phyloP scores from a whole-genome alignment of 2,797 vertebrate species.

The Pachyuromys duprasi region DNA sequence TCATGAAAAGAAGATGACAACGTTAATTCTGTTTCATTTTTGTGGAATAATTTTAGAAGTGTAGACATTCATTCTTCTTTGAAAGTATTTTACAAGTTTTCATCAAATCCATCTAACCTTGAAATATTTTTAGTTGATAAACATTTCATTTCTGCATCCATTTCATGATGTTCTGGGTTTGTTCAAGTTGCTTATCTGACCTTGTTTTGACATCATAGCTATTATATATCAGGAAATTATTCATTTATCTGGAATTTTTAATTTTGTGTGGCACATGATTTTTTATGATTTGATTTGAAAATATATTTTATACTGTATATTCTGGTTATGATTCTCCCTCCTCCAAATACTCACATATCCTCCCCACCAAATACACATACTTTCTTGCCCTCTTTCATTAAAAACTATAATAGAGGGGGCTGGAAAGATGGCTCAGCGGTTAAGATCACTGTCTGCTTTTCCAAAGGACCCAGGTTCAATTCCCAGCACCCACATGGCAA shows the following conservation, averaged over 20 bases:
- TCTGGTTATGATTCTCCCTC: not conserved
- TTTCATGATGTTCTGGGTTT: not conserved
- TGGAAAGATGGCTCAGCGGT: no score
- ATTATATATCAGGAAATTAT: not conserved
- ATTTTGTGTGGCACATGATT: not conserved
- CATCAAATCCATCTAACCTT: not conserved
- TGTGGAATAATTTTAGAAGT: not conserved
- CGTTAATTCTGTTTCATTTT: not conserved
- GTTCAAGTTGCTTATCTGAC: not conserved
- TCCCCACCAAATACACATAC: not conserved
- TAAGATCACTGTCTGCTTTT: no score
- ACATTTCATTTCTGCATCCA: not conserved
- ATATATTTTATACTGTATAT: not conserved
- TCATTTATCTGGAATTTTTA: not conserved
- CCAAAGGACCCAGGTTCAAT: no score
- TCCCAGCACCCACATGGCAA: no score
- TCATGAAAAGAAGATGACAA: not conserved
- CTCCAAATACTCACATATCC: not conserved
- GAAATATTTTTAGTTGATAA: not conserved
- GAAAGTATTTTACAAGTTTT: not conserved
- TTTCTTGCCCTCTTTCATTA: not conserved
- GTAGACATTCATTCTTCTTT: not conserved
- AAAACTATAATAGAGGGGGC: no score
- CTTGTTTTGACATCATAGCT: not conserved
- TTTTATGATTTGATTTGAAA: not conserved